Conservation (phyloP, 2,888 invertebrate genomes). For the Caenorhabditis japonica region DNA sequence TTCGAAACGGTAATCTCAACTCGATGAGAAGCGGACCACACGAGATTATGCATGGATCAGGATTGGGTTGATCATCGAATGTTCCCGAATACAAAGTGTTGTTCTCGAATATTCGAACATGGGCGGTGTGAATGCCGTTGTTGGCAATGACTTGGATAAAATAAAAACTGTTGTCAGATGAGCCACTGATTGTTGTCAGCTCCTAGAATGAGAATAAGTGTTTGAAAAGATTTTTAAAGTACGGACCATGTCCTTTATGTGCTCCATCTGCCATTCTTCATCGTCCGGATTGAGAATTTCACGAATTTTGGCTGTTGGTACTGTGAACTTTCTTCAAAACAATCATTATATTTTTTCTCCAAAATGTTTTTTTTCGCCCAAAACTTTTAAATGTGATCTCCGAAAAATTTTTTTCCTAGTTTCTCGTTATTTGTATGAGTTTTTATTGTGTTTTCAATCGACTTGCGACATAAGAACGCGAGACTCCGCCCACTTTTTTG, state of each 20-base stretch:
- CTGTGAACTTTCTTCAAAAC: slow-evolving; percentile 43
- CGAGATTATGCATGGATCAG: slow-evolving; percentile 11
- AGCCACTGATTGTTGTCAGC: slow-evolving; percentile 32
- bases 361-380: no score
- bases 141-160: slow-evolving; percentile 34
- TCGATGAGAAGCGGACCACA: slow-evolving; percentile 62
- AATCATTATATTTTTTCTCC: no score
- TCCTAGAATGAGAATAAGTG: no score
- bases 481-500: no score
- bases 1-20: slow-evolving; percentile 64
- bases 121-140: slow-evolving; percentile 16
- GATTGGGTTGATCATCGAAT: slow-evolving; percentile 8
- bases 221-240: background rate
- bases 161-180: slow-evolving; percentile 25
- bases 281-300: slow-evolving; percentile 35
- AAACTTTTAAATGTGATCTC: no score
- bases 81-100: slow-evolving; percentile 15
- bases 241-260: slow-evolving; percentile 17
- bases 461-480: no score
- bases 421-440: no score
- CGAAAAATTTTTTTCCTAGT: no score
- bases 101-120: slow-evolving; percentile 27
- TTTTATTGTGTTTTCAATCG: background rate
- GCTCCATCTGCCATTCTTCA: slow-evolving; percentile 41
- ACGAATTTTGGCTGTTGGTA: slow-evolving; percentile 27